Evolutionary conservation across 2,888 invertebrate genomes (phyloP), one percentile per base, ranked within the genome.

Genomic region (Dicranocentrus wangi): DNA sequence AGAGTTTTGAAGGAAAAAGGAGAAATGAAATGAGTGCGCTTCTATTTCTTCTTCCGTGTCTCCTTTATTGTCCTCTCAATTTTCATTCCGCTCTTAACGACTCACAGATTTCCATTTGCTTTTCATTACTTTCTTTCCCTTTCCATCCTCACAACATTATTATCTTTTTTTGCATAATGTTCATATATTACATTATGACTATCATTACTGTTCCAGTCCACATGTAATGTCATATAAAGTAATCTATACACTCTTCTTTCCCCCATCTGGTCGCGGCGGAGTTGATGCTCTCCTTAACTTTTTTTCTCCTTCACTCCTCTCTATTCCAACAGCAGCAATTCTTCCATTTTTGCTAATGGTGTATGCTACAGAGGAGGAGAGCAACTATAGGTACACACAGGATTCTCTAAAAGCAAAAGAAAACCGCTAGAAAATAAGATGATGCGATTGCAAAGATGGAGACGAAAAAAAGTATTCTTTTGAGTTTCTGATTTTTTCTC

Each of bases 401-500:
- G 23, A 58, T 3, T 27, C 10, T 15, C 3, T 25, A 53, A 21
- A 58, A 10, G 25, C 25, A 58, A 19, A 17, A 19, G 51, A 17
- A 17, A 17, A 17, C 15, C 19, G 19, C 8, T 58, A 27, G 51
- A 28, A 63, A 65, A 65, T 42, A 19, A 68, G 68, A 68, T 68
- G 68, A 2, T 68, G 25, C 27, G 51, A 68, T 25, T 68, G 68
- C 28, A 51, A 51, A 23, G 25, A 23, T 25, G 17, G 23, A 25
- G 42, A 58, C 63, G 68, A 68, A 32, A 70, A 53, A 15, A 76
- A 60, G 42, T 32, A 21, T 63, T 19, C 65, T 78, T 70, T 63
- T 78, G 63, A 53, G 63, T 70, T 47, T 60, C 39, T 43, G 60
- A 70, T 70, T 69, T 61, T 69, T 77, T 70, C 53, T n/a, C 39